Percentiles rank a stretch among this genome's conserved stretches.
Evolutionary conservation across 2,797 vertebrate species (phyloP).

Genomic region (Clarias platycephalus): DNA sequence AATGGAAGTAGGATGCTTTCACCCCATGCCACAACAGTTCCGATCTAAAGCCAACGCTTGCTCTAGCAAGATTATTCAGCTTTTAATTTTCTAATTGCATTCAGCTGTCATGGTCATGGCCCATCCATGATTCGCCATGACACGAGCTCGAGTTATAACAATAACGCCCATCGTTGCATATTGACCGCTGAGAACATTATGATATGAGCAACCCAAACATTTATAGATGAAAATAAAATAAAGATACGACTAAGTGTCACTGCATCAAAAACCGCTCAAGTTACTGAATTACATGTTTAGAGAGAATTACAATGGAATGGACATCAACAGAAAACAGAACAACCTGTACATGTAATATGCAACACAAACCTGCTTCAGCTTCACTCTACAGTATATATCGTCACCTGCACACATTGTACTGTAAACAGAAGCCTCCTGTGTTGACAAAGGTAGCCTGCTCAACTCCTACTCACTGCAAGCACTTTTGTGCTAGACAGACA

Average conservation of each 20-base stretch:
- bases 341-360: neutral
- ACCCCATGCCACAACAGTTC: neutral
- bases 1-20: neutral
- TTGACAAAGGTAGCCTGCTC: conserved; percentile 4
- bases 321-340: neutral
- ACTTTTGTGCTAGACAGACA: conserved; percentile 2
- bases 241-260: neutral
- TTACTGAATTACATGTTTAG: neutral
- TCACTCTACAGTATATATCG: neutral
- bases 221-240: neutral
- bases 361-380: neutral
- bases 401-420: neutral
- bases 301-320: neutral
- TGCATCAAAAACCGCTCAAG: too few relatives aligned
- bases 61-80: neutral
- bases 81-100: neutral
- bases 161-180: neutral
- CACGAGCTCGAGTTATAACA: neutral
- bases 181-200: too few relatives aligned
- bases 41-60: neutral
- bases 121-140: neutral
- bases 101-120: neutral
- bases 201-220: neutral
- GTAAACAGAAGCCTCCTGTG: neutral
- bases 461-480: neutral